These are phyloP conservation scores for Ophion slaviceki DNA, from an alignment of 2,888 invertebrate species.

Conservation along the genomic window DNA sequence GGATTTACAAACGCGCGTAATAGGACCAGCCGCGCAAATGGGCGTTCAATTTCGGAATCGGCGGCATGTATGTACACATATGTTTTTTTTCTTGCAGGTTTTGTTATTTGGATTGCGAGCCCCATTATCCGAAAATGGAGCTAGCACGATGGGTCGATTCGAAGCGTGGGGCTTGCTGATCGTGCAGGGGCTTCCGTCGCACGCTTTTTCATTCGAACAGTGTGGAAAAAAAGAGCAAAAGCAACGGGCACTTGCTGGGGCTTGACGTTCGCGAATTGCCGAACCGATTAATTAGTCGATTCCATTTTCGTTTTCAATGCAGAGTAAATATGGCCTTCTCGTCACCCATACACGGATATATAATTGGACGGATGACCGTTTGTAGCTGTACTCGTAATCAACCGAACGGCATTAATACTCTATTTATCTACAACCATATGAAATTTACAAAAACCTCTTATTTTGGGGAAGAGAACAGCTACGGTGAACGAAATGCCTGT, in stretches of 20 bases:
- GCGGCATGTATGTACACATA: not conserved
- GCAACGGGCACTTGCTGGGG: constrained; percentile 56
- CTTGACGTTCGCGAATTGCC: constrained; percentile 67
- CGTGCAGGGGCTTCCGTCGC: constrained; percentile 8
- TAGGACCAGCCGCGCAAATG: not conserved
- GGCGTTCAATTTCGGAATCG: not conserved
- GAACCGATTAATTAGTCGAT: constrained; percentile 65
- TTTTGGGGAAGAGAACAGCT: too few species aligned
- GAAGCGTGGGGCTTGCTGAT: constrained; percentile 22
- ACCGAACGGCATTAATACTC: too few species aligned
- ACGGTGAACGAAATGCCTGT: too few species aligned
- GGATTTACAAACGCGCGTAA: not conserved
- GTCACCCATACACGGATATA: constrained; percentile 7
- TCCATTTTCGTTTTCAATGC: constrained; percentile 41
- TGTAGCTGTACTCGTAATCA: constrained; percentile 12
- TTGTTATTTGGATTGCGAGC: constrained; percentile 4
- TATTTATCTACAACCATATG: too few species aligned
- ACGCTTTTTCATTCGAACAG: constrained; percentile 30
- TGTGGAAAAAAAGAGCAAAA: constrained; percentile 24
- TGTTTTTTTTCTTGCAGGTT: constrained; percentile 2
- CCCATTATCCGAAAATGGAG: constrained; percentile 52
- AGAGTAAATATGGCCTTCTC: constrained; percentile 30
- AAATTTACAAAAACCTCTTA: too few species aligned
- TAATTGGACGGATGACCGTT: constrained; percentile 28
- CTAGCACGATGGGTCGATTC: constrained; percentile 45